Base-by-base conservation (phyloP, 2,113 vertebrate genomes). In the Brachypodius melanocephalos region DNA sequence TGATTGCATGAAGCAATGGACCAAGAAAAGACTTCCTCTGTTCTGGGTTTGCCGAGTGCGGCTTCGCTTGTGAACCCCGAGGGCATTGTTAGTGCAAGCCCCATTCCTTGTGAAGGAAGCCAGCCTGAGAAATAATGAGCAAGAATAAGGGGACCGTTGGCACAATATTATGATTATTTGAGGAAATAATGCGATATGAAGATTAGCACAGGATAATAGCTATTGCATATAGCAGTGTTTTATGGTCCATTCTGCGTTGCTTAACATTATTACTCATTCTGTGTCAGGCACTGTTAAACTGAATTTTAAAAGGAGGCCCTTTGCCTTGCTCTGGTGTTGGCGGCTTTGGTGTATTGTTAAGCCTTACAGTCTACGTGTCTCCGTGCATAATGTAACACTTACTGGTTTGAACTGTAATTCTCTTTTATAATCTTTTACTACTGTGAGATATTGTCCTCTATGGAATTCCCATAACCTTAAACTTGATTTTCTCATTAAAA, bases 391-490 rank as follows among this genome's bases (percentile, higher is more conserved):
- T 54, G 74, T 51, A 82, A 82, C 74, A 51, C 95, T 95, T 95
- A 93, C 92, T 95, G 89, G 71, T 84, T 62, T 96, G 95, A 96
- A 94, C 88, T 94, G 61, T 93, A 97, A 95, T 96, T 97, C 96
- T 22, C 83, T 88, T 97, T 95, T 97, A 97, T 95, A 91, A 96
- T 86, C 87, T 96, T 97, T 92, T 88, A 95, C 92, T 96, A 94
- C 95, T 96, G 89, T 95, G 94, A 97, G 94, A 97, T 84, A 94
- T 77, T 94, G 89, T 95, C 77, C 93, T 89, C 81, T 95, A 89
- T 73, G 90, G 96, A 95, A 97, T 97, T 97, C 96, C 77, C 87
- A 94, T 95, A 96, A 95, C 79, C 96, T 97, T 90, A 92, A 95
- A 94, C 67, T 87, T 51, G 63, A 32, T 96, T 94, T 95, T 87